Evolutionary conservation across 2,888 invertebrate genomes (phyloP), one percentile per base, ranked within the genome.

Genomic region (Stenurella melanura): DNA sequence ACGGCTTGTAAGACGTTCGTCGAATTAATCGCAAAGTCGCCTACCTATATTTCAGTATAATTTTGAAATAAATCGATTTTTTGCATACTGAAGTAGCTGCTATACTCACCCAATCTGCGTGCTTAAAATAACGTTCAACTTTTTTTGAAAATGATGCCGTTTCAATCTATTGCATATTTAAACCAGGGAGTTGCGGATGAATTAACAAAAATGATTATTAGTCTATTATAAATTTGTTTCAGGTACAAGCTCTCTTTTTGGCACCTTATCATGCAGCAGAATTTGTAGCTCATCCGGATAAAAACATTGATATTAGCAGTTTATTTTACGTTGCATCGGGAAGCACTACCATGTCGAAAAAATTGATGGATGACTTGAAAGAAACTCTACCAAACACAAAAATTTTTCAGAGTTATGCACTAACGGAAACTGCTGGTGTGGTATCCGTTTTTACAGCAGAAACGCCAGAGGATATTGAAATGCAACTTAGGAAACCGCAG

Each of bases 221-320:
- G n/a, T n/a, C n/a, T n/a, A n/a, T n/a, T n/a, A n/a, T 60, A 3
- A 54, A 61, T 74, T 74, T 50, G 10, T 83, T 83, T 18, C 71
- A 87, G 87, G 81, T 86, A 18, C 83, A 85, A 3, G 68, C 80
- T 12, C 61, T 78, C 0, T 85, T 87, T 68, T 17, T 86, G 30
- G 83, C 87, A 11, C 86, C 88, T 2, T 80, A 78, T 66, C 82
- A 85, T 78, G 86, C 85, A 1, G 15, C 58, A 11, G 75, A 77
- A 5, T 57, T 75, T 56, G 18, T 77, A 19, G 77, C 84, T 0
- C 77, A 81, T 10, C 76, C 57, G 17, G 58, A 70, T 17, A 60
- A 58, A 15, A 15, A 69, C 56, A 70, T 71, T 50, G 71, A 77
- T 42, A n/a, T 50, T 0, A 61, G 63, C 17, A 80, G 74, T 57